Evolutionary conservation across 2,113 vertebrate genomes (phyloP), one percentile per base, ranked within the genome.

Genomic region (Rhynchomys soricoides): DNA sequence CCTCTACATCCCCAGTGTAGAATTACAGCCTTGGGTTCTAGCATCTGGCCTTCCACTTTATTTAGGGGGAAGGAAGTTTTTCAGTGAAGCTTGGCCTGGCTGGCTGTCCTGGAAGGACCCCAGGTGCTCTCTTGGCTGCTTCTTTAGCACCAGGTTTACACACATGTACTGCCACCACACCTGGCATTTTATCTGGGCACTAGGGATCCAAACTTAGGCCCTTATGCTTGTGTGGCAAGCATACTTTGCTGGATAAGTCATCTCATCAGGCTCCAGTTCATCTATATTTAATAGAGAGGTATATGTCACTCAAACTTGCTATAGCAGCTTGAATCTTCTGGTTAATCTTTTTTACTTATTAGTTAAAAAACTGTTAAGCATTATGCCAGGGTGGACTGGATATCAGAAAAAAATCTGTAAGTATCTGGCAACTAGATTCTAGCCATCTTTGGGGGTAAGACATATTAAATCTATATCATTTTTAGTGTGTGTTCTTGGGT

Each of bases 361-460:
- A 66, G 29, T 15, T 59, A 91, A 31, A 90, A 81, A 85, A 74
- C 62, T 90, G 59, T n/a, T 90, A 62, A 86, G 10, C 70, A 66
- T 93, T 90, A 90, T 81, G 57, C 26, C 37, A 92, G 40, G 52
- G n/a, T 71, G 2, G 9, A 66, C 31, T 94, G 40, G n/a, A 4
- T 59, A 85, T 78, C 82, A 70, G 66, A 93, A 86, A 89, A 89
- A 87, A 73, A 66, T 82, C 79, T 2, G 2, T 71, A 55, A 73
- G 29, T 81, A 12, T 75, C 79, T 90, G 55, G 83, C 59, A 82
- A 83, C 83, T 89, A 75, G 62, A 85, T 83, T 95, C 88, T 92
- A 86, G 81, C 19, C 57, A 1, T 90, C 13, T 82, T 77, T 37
- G 68, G 89, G 0, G 86, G 50, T 43, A 75, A 55, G 24, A 22